Conservation (phyloP, 2,113 vertebrate genomes). For the Oncorhynchus clarkii region DNA sequence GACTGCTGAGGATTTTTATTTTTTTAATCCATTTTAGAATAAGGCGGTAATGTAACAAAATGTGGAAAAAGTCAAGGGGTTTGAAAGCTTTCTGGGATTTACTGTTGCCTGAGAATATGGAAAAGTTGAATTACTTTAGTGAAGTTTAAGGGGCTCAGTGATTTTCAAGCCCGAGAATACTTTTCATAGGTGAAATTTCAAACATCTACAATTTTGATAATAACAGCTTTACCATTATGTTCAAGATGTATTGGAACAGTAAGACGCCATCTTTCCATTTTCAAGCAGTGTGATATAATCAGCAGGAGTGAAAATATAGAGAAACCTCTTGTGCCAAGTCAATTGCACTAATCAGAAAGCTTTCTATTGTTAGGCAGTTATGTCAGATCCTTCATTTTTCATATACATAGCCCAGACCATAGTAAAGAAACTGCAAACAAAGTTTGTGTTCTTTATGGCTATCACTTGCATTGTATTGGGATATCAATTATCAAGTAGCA, state of each 20-base stretch:
- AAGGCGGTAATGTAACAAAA: no score
- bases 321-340: conserved; percentile 32
- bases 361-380: conserved; percentile 21
- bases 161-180: neutral
- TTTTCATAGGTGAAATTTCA: neutral
- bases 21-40: no score
- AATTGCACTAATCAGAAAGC: conserved; percentile 19
- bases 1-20: no score
- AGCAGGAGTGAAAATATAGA: neutral
- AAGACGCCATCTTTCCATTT: neutral
- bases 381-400: neutral
- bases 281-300: neutral
- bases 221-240: neutral
- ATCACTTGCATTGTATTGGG: no score
- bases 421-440: neutral
- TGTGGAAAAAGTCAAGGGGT: no score
- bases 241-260: neutral
- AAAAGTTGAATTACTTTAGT: neutral
- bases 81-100: neutral
- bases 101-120: neutral
- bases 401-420: neutral
- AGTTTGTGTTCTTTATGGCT: no score
- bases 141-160: neutral
- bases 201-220: neutral
- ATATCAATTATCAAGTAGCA: no score